Evolutionary conservation across 37 sponge, comb jelly and placozoan species (phyloP), one percentile per base, ranked within the genome.

Genomic region (Ephydatia muelleri): DNA sequence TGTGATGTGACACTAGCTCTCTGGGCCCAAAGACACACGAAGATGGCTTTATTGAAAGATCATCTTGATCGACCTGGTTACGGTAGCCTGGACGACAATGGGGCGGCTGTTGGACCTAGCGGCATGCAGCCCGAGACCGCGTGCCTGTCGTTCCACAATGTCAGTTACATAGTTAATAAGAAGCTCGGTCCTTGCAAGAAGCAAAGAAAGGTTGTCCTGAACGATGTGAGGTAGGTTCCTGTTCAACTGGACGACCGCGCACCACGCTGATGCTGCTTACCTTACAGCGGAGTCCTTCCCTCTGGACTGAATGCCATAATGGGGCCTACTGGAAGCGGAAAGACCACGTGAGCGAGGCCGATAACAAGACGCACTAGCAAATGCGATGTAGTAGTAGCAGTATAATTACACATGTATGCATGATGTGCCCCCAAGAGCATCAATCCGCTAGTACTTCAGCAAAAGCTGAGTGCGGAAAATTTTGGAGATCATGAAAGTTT

Each of bases 321-420:
- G 79, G 88, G 88, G 37, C 88, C 88, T 37, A 88, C 88, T 75
- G 88, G 88, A 28, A 83, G 83, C 70, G 88, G 88, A 38, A 88
- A 88, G 40, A 88, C 88, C 12, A 83, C 83, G 88, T 88, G 36
- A 82, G 88, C 70, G n/a, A 23, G 5, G 69, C 2, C n/a, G 1
- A 43, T 43, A 4, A 43, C 47, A 43, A 43, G 47, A n/a, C n/a
- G n/a, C n/a, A n/a, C n/a, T n/a, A n/a, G n/a, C n/a, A 11, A 43
- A 43, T 43, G 8, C 8, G 4, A 11, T 43, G 8, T 43, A 43
- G 47, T 43, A 43, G 8, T 43, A 8, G 6, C 6, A 4, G 6
- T 43, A 43, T 43, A 4, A 43, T 43, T 43, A 8, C 8, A 11
- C 4, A 4, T 4, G 4, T 4, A 43, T 4, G 57, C 57, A 57